phyloP scores from a whole-genome alignment of 2,797 vertebrate species.

The Phrynocephalus forsythii region DNA sequence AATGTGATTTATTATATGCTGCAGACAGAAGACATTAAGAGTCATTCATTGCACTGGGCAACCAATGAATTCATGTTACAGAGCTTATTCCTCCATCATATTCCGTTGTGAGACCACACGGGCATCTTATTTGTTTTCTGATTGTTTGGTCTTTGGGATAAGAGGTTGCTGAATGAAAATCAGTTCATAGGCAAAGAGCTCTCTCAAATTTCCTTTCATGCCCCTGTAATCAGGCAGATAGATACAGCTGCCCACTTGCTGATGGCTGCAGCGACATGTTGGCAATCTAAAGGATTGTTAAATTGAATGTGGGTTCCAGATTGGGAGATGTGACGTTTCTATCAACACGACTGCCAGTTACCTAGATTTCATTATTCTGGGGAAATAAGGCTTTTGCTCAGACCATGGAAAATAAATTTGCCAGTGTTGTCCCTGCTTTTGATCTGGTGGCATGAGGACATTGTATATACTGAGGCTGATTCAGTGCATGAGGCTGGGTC shows the following conservation, averaged over 20 bases:
- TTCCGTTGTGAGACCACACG: slow-evolving; percentile 53
- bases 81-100: slow-evolving; percentile 45
- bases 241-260: slow-evolving; percentile 40
- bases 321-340: slow-evolving; percentile 50
- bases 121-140: slow-evolving; percentile 62
- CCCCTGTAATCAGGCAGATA: slow-evolving; percentile 37
- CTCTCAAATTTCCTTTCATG: slow-evolving; percentile 51
- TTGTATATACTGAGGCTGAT: slow-evolving; percentile 22
- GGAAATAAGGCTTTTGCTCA: slow-evolving; percentile 65
- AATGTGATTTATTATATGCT: slow-evolving; percentile 39
- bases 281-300: slow-evolving; percentile 49
- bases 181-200: slow-evolving; percentile 53
- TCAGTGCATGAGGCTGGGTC: background rate
- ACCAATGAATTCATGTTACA: slow-evolving; percentile 62
- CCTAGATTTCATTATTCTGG: slow-evolving; percentile 55
- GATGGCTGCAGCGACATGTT: slow-evolving; percentile 27
- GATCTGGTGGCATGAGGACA: slow-evolving; percentile 49
- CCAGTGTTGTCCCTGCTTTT: slow-evolving; percentile 66
- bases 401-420: slow-evolving; percentile 60
- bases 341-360: slow-evolving; percentile 56
- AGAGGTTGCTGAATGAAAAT: slow-evolving; percentile 45
- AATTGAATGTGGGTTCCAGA: slow-evolving; percentile 52
- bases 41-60: slow-evolving; percentile 64
- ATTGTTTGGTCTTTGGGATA: slow-evolving; percentile 62
- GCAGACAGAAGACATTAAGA: slow-evolving; percentile 54